Evolutionary conservation across 2,797 vertebrate genomes (phyloP).

Genomic region (Mionectes olivaceus): DNA sequence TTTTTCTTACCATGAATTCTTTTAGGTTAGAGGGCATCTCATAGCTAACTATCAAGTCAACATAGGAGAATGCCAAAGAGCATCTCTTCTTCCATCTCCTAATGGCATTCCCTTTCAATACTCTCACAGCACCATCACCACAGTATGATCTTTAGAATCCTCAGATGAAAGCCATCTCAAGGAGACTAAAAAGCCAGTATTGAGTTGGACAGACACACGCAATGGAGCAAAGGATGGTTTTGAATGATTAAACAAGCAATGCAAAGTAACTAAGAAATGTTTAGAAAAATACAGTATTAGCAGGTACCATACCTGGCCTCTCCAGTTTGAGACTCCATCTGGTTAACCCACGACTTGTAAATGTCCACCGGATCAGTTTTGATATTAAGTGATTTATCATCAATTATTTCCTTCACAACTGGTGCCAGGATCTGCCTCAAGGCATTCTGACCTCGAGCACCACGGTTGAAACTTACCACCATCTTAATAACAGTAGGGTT

Average conservation of each 20-base stretch:
- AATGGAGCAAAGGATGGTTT: neutral
- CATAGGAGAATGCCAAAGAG: neutral
- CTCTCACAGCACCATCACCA: neutral
- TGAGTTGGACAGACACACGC: neutral
- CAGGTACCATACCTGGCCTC: constrained; percentile 88
- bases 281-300: neutral
- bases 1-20: neutral
- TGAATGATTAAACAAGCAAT: neutral
- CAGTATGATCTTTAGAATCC: neutral
- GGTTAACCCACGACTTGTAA: constrained; percentile 98
- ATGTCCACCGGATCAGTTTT: constrained; percentile 98
- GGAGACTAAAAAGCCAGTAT: neutral
- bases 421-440: constrained; percentile 94
- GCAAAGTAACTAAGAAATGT: neutral
- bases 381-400: constrained; percentile 96
- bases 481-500: constrained; percentile 99
- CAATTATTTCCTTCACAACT: constrained; percentile 97
- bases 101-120: neutral
- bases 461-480: constrained; percentile 98
- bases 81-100: neutral
- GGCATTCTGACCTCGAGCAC: constrained; percentile 93
- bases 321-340: constrained; percentile 98
- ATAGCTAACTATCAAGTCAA: neutral
- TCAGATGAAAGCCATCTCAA: neutral
- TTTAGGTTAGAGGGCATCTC: neutral